Percentiles rank a stretch among this genome's conserved stretches.
These are phyloP conservation scores for Drosophila leontia DNA, from an alignment of 1,140 invertebrate genomes.

Conservation along the genomic window DNA sequence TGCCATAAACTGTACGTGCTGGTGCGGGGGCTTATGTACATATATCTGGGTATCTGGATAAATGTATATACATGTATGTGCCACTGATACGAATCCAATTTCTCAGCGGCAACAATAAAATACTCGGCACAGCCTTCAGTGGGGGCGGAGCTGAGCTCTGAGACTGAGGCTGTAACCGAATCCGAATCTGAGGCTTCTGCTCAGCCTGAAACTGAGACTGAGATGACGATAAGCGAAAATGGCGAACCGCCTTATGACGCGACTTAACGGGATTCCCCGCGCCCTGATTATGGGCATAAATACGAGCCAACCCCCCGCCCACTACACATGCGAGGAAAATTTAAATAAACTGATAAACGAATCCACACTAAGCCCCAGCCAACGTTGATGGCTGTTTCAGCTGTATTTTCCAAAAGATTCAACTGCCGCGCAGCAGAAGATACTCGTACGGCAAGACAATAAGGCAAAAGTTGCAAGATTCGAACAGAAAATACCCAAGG, in stretches of 20 bases:
- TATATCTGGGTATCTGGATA: slow-evolving; percentile 30
- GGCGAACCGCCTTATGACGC: slow-evolving; percentile 77
- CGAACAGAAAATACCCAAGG: not conserved
- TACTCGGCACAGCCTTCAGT: slow-evolving; percentile 3
- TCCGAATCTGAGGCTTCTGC: slow-evolving; percentile 14
- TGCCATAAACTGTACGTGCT: slow-evolving; percentile 74
- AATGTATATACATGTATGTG: slow-evolving; percentile 32
- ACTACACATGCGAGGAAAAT: slow-evolving; percentile 36
- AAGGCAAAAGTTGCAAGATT: not conserved
- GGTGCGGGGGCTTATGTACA: slow-evolving; percentile 45
- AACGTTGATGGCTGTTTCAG: slow-evolving; percentile 38
- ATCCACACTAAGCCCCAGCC: slow-evolving; percentile 65
- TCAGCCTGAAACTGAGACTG: not conserved
- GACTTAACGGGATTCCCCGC: slow-evolving; percentile 79
- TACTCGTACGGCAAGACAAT: slow-evolving; percentile 6
- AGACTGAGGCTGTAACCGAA: slow-evolving; percentile 18
- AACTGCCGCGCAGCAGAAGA: slow-evolving; percentile 30
- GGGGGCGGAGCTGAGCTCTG: slow-evolving; percentile 49
- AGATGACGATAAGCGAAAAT: slow-evolving; percentile 75
- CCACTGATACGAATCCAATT: slow-evolving; percentile 81
- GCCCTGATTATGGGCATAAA: slow-evolving; percentile 77
- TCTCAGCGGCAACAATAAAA: slow-evolving; percentile 75
- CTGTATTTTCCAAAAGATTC: slow-evolving; percentile 32
- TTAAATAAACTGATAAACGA: slow-evolving; percentile 79
- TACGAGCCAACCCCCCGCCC: slow-evolving; percentile 35